Conservation (phyloP, 1,140 invertebrate species). For the Bombus turneri region DNA sequence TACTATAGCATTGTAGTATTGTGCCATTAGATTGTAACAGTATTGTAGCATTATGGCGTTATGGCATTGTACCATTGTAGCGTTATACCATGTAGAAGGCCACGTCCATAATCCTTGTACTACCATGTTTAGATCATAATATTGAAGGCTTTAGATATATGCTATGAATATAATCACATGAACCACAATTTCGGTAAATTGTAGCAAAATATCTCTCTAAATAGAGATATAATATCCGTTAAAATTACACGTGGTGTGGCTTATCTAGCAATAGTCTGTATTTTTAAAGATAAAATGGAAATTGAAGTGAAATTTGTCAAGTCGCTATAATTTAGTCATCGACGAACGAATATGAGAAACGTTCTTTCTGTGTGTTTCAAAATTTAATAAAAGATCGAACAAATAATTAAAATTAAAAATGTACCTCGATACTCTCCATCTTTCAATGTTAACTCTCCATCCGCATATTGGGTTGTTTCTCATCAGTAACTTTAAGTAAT, state of each 20-base stretch:
- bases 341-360: too few relatives aligned
- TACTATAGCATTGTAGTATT: slow-evolving; percentile 24
- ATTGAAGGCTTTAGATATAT: background rate
- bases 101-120: slow-evolving; percentile 17
- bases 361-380: too few relatives aligned
- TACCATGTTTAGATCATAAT: background rate
- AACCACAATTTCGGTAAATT: background rate
- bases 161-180: background rate
- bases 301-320: background rate
- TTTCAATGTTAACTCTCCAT: too few relatives aligned
- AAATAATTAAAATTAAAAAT: background rate
- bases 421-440: background rate
- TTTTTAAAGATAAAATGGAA: background rate
- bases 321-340: too few relatives aligned
- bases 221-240: too few relatives aligned
- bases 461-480: too few relatives aligned
- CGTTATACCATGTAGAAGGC: background rate
- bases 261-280: background rate
- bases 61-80: slow-evolving; percentile 1
- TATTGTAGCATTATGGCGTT: slow-evolving; percentile 10
- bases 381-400: too few relatives aligned
- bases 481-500: too few relatives aligned
- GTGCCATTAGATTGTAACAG: slow-evolving; percentile 20
- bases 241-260: background rate
- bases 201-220: background rate